A percentile compares a stretch with the other conserved stretches of the same genome.
Evolutionary conservation across 2,888 invertebrate species (phyloP).

Genomic region (Clistopyga incitator): DNA sequence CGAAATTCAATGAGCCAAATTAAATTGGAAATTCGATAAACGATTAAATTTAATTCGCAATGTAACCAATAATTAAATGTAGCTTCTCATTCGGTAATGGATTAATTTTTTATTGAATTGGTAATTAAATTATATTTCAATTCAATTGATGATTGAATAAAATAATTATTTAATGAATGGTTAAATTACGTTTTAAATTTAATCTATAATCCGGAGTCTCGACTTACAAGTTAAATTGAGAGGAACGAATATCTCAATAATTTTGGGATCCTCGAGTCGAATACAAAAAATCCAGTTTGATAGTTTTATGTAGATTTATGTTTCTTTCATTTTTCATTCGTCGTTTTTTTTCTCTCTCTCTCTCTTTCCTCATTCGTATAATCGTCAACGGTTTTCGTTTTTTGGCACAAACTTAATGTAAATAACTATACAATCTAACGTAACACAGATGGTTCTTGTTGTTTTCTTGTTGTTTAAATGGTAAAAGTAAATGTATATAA

Average conservation of each 20-base stretch:
- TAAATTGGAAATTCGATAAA: no score
- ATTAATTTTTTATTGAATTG: no score
- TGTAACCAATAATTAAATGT: no score
- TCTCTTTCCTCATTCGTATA: slow-evolving; percentile 34
- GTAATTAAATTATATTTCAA: no score
- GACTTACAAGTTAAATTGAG: slow-evolving; percentile 8
- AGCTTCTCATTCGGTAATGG: no score
- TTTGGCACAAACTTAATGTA: slow-evolving; percentile 69
- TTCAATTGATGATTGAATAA: background rate
- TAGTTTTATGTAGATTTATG: slow-evolving; percentile 35
- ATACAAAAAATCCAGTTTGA: slow-evolving; percentile 13
- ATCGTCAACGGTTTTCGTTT: slow-evolving; percentile 52
- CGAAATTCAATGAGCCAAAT: no score
- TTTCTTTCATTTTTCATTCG: slow-evolving; percentile 23
- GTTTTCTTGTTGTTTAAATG: slow-evolving; percentile 43
- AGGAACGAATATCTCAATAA: slow-evolving; percentile 18
- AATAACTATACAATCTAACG: slow-evolving; percentile 61
- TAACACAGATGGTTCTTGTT: slow-evolving; percentile 64
- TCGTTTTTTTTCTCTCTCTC: slow-evolving; percentile 24
- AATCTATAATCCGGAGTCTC: no score
- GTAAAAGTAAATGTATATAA: slow-evolving; percentile 59
- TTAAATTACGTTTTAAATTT: no score
- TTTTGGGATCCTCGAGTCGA: slow-evolving; percentile 12
- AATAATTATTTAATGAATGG: no score
- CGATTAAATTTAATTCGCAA: no score